These are phyloP conservation scores for Ischnus inquisitorius DNA, from an alignment of 2,888 invertebrate genomes.

Conservation along the genomic window DNA sequence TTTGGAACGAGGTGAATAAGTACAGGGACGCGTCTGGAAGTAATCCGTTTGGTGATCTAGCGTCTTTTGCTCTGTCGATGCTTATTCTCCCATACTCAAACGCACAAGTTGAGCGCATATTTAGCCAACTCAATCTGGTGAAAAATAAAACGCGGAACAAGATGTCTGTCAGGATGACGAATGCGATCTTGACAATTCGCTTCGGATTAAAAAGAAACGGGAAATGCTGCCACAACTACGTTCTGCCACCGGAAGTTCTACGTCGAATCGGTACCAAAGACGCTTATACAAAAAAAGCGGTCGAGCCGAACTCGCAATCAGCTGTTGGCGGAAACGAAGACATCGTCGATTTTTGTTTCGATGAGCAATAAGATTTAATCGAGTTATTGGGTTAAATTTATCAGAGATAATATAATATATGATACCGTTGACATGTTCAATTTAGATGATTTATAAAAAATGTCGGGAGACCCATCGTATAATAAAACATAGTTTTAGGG, in stretches of 20 bases:
- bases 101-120: conserved; percentile 70
- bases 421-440: too few relatives aligned
- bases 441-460: too few relatives aligned
- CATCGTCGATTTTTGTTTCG: conserved; percentile 31
- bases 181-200: conserved; percentile 49
- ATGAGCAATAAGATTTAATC: too few relatives aligned
- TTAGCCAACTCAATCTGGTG: conserved; percentile 69
- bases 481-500: too few relatives aligned
- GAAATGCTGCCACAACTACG: conserved; percentile 60
- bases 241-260: conserved; percentile 50
- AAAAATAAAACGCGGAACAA: conserved; percentile 68
- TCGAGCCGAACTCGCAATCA: neutral
- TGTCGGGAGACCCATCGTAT: too few relatives aligned
- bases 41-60: conserved; percentile 60
- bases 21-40: conserved; percentile 63
- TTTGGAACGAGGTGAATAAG: conserved; percentile 62
- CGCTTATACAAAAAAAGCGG: conserved; percentile 35
- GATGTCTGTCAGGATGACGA: conserved; percentile 55
- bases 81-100: conserved; percentile 70
- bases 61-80: conserved; percentile 67
- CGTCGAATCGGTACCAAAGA: conserved; percentile 43
- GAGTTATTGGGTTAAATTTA: conserved; percentile 5
- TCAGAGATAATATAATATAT: conserved; percentile 4
- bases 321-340: conserved; percentile 23
- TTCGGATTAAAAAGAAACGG: conserved; percentile 59